A percentile compares a stretch with the other conserved stretches of the same genome.
phyloP scores from a whole-genome alignment of 2,797 vertebrate genomes.

The Gymnocypris eckloni region DNA sequence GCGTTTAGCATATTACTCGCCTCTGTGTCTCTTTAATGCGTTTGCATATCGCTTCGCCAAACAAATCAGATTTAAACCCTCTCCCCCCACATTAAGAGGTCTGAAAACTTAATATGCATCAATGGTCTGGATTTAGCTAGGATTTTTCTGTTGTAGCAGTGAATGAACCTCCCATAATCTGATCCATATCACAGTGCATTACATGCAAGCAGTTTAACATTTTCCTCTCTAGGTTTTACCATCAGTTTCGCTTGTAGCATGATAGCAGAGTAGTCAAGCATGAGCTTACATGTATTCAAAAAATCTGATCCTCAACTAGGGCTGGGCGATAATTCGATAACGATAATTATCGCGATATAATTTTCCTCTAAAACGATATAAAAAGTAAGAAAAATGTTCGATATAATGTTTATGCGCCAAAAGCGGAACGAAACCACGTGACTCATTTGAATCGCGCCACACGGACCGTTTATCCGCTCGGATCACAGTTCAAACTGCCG shows the following conservation, averaged over 20 bases:
- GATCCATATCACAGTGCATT: slow-evolving; percentile 23
- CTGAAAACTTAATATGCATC: slow-evolving; percentile 5
- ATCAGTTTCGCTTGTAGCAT: neutral
- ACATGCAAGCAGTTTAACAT: slow-evolving; percentile 17
- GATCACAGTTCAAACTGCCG: too few species aligned
- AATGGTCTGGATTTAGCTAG: slow-evolving; percentile 14
- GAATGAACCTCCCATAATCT: slow-evolving; percentile 27
- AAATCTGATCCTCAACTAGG: neutral
- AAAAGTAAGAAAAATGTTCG: too few species aligned
- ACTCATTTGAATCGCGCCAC: too few species aligned
- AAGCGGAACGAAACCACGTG: too few species aligned
- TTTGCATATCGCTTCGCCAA: slow-evolving; percentile 19
- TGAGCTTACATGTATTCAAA: neutral
- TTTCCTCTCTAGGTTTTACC: neutral
- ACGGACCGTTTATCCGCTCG: too few species aligned
- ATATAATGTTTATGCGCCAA: too few species aligned
- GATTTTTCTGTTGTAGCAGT: neutral
- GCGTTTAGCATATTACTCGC: slow-evolving; percentile 47
- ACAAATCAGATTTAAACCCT: slow-evolving; percentile 38
- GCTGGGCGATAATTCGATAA: too few species aligned
- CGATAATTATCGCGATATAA: too few species aligned
- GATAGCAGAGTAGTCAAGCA: neutral
- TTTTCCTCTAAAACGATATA: too few species aligned
- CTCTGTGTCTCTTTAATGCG: slow-evolving; percentile 39
- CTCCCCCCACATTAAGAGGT: slow-evolving; percentile 10